Evolutionary conservation across 2,113 vertebrate genomes (phyloP), one percentile per base, ranked within the genome.

Genomic region (Leucopsar rothschildi): DNA sequence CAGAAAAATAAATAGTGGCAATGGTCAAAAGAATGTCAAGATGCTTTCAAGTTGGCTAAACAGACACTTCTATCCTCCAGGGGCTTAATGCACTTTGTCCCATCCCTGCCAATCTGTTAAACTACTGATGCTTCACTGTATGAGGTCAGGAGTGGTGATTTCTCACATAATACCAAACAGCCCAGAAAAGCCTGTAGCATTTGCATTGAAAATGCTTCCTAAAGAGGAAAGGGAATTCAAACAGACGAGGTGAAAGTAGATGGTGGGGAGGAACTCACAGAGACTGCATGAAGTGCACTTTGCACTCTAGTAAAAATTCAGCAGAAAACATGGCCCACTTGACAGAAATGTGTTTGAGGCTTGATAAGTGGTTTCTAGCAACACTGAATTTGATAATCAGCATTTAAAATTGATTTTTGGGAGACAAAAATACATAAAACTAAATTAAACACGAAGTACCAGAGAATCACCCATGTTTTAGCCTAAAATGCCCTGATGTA

Each of bases 1-100:
- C 37, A 93, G 90, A 63, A 97, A 97, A 97, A 96, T 92, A 96
- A 95, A 97, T 95, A 95, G 83, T 96, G 83, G 83, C 86, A 92
- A 59, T 90, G 89, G 92, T 97, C 97, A 97, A 95, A 95, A 96
- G 91, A 96, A 94, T 95, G 93, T 95, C 94, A 97, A 93, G 63
- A 79, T 69, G 40, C 82, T 95, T 94, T 90, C 95, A 97, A 94
- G 94, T 35, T 86, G 84, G 45, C 91, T 95, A 93, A 95, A 96
- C 60, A 97, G 85, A 56, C 84, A 78, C 66, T 94, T 79, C 35
- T 14, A 90, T 95, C 94, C 90, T 97, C 92, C 82, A 96, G 92
- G 87, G 93, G 68, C 88, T 96, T 72, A 60, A 12, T 70, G 83
- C 73, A 80, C 95, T 94, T 88, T 75, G 77, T 95, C 95, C 73